Evolutionary conservation across 1,140 invertebrate species (phyloP), one percentile per base, ranked within the genome.

Genomic region (Diorhabda sublineata): DNA sequence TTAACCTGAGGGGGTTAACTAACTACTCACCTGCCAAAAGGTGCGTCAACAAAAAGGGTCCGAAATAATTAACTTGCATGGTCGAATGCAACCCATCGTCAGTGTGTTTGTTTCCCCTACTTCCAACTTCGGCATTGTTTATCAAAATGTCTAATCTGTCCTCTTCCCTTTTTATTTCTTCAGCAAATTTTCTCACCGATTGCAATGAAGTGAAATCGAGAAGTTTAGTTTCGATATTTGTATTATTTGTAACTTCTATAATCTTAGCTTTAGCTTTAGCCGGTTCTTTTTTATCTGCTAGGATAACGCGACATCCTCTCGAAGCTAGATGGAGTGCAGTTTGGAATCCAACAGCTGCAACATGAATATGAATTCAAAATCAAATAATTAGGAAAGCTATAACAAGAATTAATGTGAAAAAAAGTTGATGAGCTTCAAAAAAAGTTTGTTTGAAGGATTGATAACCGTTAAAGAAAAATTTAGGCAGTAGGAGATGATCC

Each of bases 11-110:
- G 11, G 11, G 11, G 11, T 11, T 11, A 11, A 11, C 6, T 63
- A 2, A 47, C 9, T 2, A 65, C 65, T 78, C 84, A 85, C 88
- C 85, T 9, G 88, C 69, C 2, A 91, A 73, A 0, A 91, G 79
- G 71, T 88, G 82, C 2, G 89, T 90, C 44, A 91, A 75, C 42
- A 91, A 77, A 77, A 90, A 91, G 5, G 87, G 89, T 52, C 88
- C 88, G 74, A 89, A 86, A 77, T 90, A 84, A 74, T 91, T 91
- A 11, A 87, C 82, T 70, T 88, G 87, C 83, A 88, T 87, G 42
- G 85, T 84, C 4, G 79, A 79, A 64, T 90, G 83, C n/a, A 90
- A 79, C 0, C 87, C 87, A 75, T 91, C 89, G 41, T 84, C 84
- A 3, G 88, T 89, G 52, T 78, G 73, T 68, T 81, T 78, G 43